phyloP scores from a whole-genome alignment of 2,888 invertebrate genomes.

The Clostera curtula region DNA sequence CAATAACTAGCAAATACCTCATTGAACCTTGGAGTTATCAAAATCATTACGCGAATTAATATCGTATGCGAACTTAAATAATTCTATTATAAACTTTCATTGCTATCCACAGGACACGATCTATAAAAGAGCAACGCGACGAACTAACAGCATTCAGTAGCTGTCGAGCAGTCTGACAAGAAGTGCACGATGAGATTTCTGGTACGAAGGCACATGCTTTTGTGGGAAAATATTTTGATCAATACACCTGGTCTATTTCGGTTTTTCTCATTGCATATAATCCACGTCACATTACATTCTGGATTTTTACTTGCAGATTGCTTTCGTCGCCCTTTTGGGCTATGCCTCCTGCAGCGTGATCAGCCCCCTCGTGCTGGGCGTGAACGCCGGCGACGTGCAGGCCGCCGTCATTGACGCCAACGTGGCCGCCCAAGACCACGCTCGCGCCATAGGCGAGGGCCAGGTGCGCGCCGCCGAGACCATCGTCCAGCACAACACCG shows the following conservation, averaged over 20 bases:
- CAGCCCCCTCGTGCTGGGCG: constrained; percentile 39
- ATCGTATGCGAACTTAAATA: too few relatives aligned
- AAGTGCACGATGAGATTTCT: constrained; percentile 10
- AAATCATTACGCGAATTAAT: too few relatives aligned
- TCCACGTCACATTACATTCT: not conserved
- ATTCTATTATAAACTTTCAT: too few relatives aligned
- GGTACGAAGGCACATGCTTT: too few relatives aligned
- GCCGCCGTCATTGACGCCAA: too few relatives aligned
- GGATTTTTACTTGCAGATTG: constrained; percentile 32
- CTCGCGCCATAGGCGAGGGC: constrained; percentile 42
- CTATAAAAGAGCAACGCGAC: not conserved
- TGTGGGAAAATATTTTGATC: too few relatives aligned
- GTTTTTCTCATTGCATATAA: not conserved
- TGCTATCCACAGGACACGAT: not conserved
- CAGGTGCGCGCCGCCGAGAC: constrained; percentile 50
- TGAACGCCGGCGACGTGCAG: constrained; percentile 54
- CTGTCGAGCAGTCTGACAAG: constrained; percentile 7
- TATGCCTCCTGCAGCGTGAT: constrained; percentile 53
- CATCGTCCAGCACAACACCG: constrained; percentile 46
- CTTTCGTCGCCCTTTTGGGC: constrained; percentile 59
- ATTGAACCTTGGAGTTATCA: too few relatives aligned
- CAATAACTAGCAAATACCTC: too few relatives aligned
- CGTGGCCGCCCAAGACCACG: constrained; percentile 45
- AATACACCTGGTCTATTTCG: too few relatives aligned
- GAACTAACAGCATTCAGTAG: constrained; percentile 6